Conservation (phyloP, 2,113 vertebrate genomes). For the Mus spicilegus region DNA sequence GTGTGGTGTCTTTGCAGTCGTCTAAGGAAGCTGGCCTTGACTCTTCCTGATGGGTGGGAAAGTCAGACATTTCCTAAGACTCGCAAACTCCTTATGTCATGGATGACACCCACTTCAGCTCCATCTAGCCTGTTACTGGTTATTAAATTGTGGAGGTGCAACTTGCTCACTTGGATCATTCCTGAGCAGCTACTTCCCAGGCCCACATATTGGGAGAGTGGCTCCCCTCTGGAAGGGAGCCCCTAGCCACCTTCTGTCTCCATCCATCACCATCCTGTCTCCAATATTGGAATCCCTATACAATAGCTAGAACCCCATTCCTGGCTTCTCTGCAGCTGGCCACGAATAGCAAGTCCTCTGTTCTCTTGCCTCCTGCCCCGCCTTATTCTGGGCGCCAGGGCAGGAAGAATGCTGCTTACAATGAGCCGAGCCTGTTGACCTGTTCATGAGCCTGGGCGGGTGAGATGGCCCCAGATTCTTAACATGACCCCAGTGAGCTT, state of each 20-base stretch:
- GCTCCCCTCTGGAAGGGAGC: not conserved
- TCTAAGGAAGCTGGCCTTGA: not conserved
- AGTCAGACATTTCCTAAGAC: not conserved
- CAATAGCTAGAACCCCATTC: not conserved
- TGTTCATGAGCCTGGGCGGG: not conserved
- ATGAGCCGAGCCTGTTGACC: not conserved
- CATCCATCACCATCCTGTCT: not conserved
- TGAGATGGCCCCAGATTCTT: not conserved
- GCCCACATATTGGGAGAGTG: not conserved
- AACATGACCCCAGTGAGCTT: not conserved
- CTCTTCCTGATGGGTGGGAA: not conserved
- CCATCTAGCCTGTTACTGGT: not conserved
- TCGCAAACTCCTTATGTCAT: too few relatives aligned
- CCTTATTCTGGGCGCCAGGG: not conserved
- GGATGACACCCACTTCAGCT: not conserved
- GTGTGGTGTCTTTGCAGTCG: not conserved
- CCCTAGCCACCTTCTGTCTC: not conserved
- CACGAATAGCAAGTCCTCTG: too few relatives aligned
- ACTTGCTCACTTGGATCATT: not conserved
- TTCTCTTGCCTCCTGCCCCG: not conserved
- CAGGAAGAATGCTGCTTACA: not conserved
- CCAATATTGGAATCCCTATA: not conserved
- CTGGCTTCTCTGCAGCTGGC: not conserved
- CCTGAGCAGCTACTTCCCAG: not conserved
- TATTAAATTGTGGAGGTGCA: not conserved